Base-by-base conservation (phyloP, 2,113 vertebrate genomes). In the Athene cunicularia region DNA sequence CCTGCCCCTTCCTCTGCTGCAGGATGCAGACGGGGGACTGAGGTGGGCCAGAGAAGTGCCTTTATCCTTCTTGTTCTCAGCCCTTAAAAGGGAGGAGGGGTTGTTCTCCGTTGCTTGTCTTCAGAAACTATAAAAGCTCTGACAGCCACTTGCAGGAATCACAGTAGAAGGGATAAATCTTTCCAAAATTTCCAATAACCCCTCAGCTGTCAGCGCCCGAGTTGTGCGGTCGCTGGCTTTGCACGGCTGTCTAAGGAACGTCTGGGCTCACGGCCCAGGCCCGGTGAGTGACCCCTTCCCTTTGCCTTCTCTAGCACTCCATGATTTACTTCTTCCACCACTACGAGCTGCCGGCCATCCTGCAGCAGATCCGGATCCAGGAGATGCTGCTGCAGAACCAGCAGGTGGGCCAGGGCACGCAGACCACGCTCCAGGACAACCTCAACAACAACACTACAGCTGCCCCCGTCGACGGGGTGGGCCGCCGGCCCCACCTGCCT, bases 261-360 rank as follows among this genome's bases (percentile, higher is more conserved):
- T 14, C 35, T 12, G 5, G 35, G 68, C 20, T 22, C 2, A 3
- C 10, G 20, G 59, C 37, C 22, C 35, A 11, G 26, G 8, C 32
- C 52, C 8, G 0, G 0, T 0, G 8, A 15, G 32, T 84, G 33
- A 92, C 37, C 24, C 55, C 90, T 53, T 33, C 52, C 76, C 21
- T 32, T 79, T 74, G 12, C 35, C 55, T 80, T 55, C 91, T 6
- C 1, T 86, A 99, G 99, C 99, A 99, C 87, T 99, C 99, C 4
- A 99, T 99, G 99, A 99, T 99, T 96, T 99, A 99, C 96, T 99
- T 99, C 92, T 99, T 99, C 98, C 99, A 99, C 83, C 99, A 99
- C 97, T 99, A 99, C 0, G 99, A 99, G 98, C 98, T 99, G 76
- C 99, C 99, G 0, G 99, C 99, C 93, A 99, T 99, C 86, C 98